Base-by-base conservation (phyloP, 2,888 invertebrate species). In the Tanytarsus gracilentus region DNA sequence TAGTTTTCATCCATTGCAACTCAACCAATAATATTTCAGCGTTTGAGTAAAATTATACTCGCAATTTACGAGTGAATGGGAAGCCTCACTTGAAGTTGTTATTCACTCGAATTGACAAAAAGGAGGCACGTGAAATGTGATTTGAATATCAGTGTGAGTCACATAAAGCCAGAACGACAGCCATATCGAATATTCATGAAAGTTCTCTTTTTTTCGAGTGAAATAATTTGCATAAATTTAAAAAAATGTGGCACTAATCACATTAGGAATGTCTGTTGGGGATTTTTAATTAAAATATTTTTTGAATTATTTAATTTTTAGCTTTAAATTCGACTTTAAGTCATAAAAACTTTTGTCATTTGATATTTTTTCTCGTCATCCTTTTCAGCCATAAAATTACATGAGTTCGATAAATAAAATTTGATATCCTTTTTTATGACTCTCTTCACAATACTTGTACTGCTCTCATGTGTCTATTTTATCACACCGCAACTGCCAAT, bases 391-490 rank as follows among this genome's bases (percentile, higher is more conserved):
- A 18, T 18, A 18, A 11, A n/a, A n/a, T n/a, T n/a, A n/a, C n/a
- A n/a, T n/a, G n/a, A 18, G 44, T 44, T 44, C 16, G 11, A 49
- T 26, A 16, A 26, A 49, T 49, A 49, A 49, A 49, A 49, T 49
- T 49, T 49, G 26, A 49, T 49, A 49, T 49, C 49, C 49, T 27
- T 49, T n/a, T 49, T 49, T 49, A 49, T 49, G 49, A 25, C 49
- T 49, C 27, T 49, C 11, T 33, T 33, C n/a, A n/a, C 33, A 11
- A n/a, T 33, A 33, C 33, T 44, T 23, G 16, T 18, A 16, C 40
- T 18, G 40, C 40, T 40, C 40, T 40, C 16, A 18, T 21, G 33
- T n/a, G n/a, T n/a, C n/a, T n/a, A n/a, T n/a, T n/a, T n/a, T n/a
- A n/a, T n/a, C n/a, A n/a, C n/a, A n/a, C n/a, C n/a, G n/a, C n/a